phyloP scores from a whole-genome alignment of 2,113 vertebrate species.

The Halichoeres trimaculatus region DNA sequence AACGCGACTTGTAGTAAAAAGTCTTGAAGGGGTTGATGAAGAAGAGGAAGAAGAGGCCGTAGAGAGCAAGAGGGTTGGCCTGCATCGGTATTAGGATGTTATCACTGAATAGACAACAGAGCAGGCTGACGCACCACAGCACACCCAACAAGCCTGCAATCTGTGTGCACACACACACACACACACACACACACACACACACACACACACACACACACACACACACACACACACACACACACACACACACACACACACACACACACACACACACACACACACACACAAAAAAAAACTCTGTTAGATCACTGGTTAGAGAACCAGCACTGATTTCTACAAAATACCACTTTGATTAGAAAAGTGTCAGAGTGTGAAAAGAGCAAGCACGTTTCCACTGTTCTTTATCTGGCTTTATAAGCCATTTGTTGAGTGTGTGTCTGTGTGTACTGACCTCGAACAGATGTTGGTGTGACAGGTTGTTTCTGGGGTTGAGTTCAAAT shows the following conservation, averaged over 20 bases:
- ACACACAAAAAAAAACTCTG: not conserved
- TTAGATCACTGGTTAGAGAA: too few species aligned
- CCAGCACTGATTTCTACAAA: too few species aligned
- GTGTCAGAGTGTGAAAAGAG: too few species aligned
- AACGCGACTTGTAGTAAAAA: slow-evolving; percentile 98
- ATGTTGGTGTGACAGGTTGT: slow-evolving; percentile 98
- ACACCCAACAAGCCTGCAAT: slow-evolving; percentile 93
- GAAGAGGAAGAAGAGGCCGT: slow-evolving; percentile 96
- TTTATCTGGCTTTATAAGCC: too few species aligned
- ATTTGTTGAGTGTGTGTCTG: not conserved
- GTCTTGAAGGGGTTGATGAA: slow-evolving; percentile 99
- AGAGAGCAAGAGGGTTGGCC: slow-evolving; percentile 94
- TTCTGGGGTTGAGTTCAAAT: slow-evolving; percentile 98
- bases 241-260: slow-evolving; percentile 10
- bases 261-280: slow-evolving; percentile 11
- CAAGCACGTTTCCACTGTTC: too few species aligned
- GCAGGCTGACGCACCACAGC: slow-evolving; percentile 96
- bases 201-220: slow-evolving; percentile 10
- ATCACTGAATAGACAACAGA: slow-evolving; percentile 92
- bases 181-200: slow-evolving; percentile 11
- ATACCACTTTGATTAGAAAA: too few species aligned
- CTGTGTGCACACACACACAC: slow-evolving; percentile 56
- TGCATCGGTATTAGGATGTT: slow-evolving; percentile 89
- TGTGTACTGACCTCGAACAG: slow-evolving; percentile 92
- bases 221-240: slow-evolving; percentile 11